These are phyloP conservation scores for Orestias chungarensis DNA, from an alignment of 2,797 vertebrate genomes.

Conservation along the genomic window DNA sequence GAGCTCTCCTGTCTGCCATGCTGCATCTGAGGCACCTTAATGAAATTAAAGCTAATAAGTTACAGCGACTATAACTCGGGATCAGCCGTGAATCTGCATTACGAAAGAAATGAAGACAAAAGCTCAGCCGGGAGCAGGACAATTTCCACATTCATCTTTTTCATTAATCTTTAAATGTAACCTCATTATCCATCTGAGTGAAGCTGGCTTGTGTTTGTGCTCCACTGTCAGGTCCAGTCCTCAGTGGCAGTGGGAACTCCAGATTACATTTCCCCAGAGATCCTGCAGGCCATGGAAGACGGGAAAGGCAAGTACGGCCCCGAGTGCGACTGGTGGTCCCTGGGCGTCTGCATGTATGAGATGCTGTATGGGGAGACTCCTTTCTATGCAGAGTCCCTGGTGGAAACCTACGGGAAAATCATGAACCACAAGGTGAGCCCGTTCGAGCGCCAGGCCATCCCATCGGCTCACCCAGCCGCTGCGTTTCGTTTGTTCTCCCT, in stretches of 20 bases:
- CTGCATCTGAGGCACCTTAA: not conserved
- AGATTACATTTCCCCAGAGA: constrained; percentile 99
- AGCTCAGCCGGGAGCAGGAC: too few relatives aligned
- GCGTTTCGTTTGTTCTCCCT: not conserved
- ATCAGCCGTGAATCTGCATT: not conserved
- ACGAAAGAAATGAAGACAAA: not conserved
- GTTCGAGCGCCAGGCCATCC: not conserved
- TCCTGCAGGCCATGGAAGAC: constrained; percentile 99
- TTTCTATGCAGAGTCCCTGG: constrained; percentile 98
- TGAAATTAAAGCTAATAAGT: not conserved
- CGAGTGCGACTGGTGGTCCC: constrained; percentile 99
- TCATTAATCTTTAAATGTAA: not conserved
- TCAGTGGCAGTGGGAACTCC: constrained; percentile 98
- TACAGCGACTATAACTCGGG: not conserved
- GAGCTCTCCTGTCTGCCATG: not conserved
- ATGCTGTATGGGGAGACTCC: constrained; percentile 99
- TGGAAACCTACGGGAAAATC: constrained; percentile 99
- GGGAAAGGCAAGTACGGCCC: constrained; percentile 98
- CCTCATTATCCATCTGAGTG: not conserved
- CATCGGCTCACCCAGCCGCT: accelerated
- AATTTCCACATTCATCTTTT: not conserved
- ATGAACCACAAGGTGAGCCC: constrained; percentile 98
- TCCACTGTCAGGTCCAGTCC: constrained; percentile 89
- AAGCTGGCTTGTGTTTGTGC: not conserved
- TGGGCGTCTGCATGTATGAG: constrained; percentile 99